Evolutionary conservation across 1,140 invertebrate genomes (phyloP), one percentile per base, ranked within the genome.

Genomic region (Drosophila albomicans): DNA sequence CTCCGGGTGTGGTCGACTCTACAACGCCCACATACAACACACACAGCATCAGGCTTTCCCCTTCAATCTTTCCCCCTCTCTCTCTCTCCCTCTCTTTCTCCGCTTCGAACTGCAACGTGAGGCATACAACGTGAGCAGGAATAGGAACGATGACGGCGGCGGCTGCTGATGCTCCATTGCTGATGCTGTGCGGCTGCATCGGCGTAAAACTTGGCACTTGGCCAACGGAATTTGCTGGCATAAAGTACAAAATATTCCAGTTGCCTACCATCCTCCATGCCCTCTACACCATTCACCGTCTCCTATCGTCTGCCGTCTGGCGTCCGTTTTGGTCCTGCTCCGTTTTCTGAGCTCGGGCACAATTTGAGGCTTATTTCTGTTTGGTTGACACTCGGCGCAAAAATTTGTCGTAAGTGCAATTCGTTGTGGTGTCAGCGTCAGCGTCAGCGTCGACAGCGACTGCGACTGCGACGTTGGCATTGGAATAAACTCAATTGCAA

Each of bases 171-270:
- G 52, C 59, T 77, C 71, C 54, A 41, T 57, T 45, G 63, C 43
- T 7, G 64, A 57, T 69, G 77, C 58, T 70, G 79, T 58, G 68
- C 64, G 66, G 77, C 81, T 64, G 68, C 81, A 67, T 64, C 76
- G 81, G 81, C 71, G 81, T 75, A 75, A 84, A 84, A 85, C 78
- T 84, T 84, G 81, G 81, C 81, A 81, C 82, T 81, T 85, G 54
- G 81, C 81, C 81, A 84, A 81, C 81, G 63, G 81, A 84, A 81
- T 85, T 85, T 81, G 51, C 74, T 63, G 82, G 74, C 81, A 84
- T 84, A 86, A 84, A 85, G 75, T 85, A 86, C 74, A 80, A 84
- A 84, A 85, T 84, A 84, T 84, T 84, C 78, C 82, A 78, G 74
- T 68, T 65, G 78, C 74, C 81, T 77, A 77, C 16, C 13, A 38